Conservation (phyloP, 2,888 invertebrate genomes). For the Rhynchonema sp. region DNA sequence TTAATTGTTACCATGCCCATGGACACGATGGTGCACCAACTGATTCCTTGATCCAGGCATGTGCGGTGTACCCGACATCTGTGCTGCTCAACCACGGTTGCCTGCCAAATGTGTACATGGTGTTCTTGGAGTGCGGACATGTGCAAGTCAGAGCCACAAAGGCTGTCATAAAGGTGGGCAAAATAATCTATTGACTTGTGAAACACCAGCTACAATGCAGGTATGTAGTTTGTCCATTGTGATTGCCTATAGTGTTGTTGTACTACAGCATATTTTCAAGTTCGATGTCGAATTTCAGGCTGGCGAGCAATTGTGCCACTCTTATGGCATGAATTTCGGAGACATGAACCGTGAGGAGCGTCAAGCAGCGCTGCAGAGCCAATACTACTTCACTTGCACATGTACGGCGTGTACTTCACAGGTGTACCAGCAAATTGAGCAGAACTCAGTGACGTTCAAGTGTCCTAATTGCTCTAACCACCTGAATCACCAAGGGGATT, state of each 20-base stretch:
- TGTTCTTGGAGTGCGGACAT: not conserved
- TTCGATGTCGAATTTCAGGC: no score
- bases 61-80: not conserved
- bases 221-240: no score
- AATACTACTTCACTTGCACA: not conserved
- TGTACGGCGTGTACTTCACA: not conserved
- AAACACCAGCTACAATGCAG: no score
- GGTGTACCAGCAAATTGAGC: not conserved
- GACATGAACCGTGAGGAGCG: not conserved
- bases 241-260: no score
- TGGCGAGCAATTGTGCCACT: not conserved
- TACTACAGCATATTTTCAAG: no score
- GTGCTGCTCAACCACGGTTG: not conserved
- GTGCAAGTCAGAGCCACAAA: not conserved
- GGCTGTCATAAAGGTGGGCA: no score
- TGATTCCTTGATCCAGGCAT: no score
- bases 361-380: not conserved
- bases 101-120: not conserved
- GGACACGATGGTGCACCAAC: no score
- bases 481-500: not conserved
- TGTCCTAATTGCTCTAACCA: not conserved
- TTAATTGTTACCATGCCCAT: no score
- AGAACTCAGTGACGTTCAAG: not conserved
- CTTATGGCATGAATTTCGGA: not conserved
- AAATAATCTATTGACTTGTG: no score